Conservation (phyloP, 2,113 vertebrate genomes). For the Pseudolaguvia tuberculata region DNA sequence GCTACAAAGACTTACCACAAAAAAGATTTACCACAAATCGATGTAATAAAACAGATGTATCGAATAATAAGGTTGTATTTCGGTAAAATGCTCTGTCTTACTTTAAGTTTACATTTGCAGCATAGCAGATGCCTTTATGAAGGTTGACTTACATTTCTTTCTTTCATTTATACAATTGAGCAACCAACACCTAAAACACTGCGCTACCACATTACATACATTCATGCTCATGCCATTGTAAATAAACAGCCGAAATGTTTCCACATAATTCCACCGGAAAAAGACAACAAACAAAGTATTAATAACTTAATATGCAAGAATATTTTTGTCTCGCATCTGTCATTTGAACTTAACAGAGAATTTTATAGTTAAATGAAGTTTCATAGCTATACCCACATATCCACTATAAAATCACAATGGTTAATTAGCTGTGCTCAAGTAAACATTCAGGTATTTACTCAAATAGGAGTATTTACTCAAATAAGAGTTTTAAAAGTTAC, state of each 20-base stretch:
- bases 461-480: no score
- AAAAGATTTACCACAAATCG: slow-evolving; percentile 8
- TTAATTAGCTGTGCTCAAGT: no score
- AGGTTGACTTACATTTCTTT: no score
- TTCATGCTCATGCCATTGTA: neutral
- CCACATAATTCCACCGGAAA: neutral
- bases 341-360: neutral
- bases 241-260: neutral
- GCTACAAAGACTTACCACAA: no score
- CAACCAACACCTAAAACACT: no score
- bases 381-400: neutral
- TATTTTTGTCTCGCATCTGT: neutral
- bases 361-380: neutral
- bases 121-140: no score
- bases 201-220: no score
- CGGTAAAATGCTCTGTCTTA: neutral
- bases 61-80: no score
- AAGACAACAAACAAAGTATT: neutral
- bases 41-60: neutral
- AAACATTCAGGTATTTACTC: no score
- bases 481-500: no score
- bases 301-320: neutral
- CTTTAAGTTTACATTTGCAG: neutral
- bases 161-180: no score
- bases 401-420: neutral